Evolutionary conservation across 2,888 invertebrate species (phyloP).

Genomic region (Nemapogon koenigi): DNA sequence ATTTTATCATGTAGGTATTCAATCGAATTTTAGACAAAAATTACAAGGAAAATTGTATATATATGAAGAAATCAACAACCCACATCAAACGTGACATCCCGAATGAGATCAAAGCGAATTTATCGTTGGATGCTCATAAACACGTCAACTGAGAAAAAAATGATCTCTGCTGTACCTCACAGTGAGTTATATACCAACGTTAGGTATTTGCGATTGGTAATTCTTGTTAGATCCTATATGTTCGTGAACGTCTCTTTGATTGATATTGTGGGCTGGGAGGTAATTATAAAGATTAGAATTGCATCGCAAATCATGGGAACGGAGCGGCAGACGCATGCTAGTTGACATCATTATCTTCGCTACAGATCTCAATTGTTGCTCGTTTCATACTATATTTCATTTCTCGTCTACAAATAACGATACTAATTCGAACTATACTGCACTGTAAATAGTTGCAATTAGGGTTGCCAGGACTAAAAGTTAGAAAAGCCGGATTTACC

Average conservation of each 20-base stretch:
- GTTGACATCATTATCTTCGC: slow-evolving; percentile 52
- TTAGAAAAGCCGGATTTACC: too few species aligned
- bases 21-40: not conserved
- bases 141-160: slow-evolving; percentile 48
- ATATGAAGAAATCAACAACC: slow-evolving; percentile 16
- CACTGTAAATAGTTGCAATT: too few species aligned
- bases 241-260: not conserved
- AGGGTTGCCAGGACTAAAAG: too few species aligned
- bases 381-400: slow-evolving; percentile 29
- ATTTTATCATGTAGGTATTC: not conserved
- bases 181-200: slow-evolving; percentile 12
- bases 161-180: slow-evolving; percentile 57
- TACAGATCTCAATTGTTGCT: slow-evolving; percentile 54
- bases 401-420: slow-evolving; percentile 39
- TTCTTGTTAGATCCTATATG: not conserved
- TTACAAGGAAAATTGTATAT: not conserved
- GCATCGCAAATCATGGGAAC: slow-evolving; percentile 61
- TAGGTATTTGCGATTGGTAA: too few species aligned
- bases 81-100: slow-evolving; percentile 34
- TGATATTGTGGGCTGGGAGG: slow-evolving; percentile 44
- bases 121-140: slow-evolving; percentile 52
- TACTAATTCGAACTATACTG: too few species aligned
- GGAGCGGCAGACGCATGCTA: slow-evolving; percentile 48
- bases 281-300: slow-evolving; percentile 60
- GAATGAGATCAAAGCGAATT: slow-evolving; percentile 52